Evolutionary conservation across 1,140 invertebrate species (phyloP).

Genomic region (Popillia japonica): DNA sequence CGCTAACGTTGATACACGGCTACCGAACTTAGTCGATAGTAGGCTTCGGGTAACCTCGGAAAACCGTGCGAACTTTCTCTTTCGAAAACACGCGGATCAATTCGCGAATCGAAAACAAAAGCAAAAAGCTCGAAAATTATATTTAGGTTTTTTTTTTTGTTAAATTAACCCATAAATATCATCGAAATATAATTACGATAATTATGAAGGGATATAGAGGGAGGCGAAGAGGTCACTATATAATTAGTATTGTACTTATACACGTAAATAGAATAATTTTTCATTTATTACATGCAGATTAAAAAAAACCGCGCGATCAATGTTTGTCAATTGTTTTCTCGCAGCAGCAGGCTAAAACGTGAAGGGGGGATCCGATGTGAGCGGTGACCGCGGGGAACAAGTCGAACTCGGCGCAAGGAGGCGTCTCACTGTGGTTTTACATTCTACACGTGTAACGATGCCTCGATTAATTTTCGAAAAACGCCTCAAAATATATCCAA

Average conservation of each 20-base stretch:
- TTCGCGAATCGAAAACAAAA: conserved; percentile 11
- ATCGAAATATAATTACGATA: no score
- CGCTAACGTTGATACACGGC: conserved; percentile 36
- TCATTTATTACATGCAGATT: neutral
- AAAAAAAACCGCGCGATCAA: conserved; percentile 1
- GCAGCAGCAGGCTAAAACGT: neutral
- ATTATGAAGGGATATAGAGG: no score
- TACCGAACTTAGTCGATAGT: neutral
- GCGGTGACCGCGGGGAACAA: conserved; percentile 37
- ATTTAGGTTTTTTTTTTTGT: neutral
- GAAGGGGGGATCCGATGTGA: neutral
- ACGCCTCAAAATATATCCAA: neutral
- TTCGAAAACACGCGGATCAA: conserved; percentile 41
- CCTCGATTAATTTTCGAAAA: neutral
- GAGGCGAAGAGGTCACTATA: no score
- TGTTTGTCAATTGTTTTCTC: conserved; percentile 40
- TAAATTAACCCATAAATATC: no score
- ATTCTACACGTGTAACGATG: conserved; percentile 41
- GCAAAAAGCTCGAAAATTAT: neutral
- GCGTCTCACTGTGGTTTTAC: conserved; percentile 42
- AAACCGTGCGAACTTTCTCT: conserved; percentile 50
- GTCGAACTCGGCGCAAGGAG: conserved; percentile 40
- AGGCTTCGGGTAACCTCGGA: conserved; percentile 41
- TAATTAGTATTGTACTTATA: no score
- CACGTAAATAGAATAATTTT: neutral